These are phyloP conservation scores for Leptinotarsa juncta DNA, from an alignment of 2,888 invertebrate genomes.

Conservation along the genomic window DNA sequence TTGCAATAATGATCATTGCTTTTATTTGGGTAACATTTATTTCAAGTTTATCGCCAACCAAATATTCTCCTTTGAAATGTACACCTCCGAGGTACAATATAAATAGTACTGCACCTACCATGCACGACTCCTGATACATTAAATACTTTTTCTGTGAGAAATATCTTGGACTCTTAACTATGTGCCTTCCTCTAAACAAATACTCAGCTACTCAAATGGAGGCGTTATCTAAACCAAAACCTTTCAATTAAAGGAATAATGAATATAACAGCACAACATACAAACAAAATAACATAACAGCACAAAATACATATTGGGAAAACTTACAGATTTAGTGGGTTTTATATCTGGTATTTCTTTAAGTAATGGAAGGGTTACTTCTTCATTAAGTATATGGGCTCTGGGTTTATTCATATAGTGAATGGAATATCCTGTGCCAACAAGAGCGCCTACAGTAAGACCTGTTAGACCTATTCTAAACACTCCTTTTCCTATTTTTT, in stretches of 20 bases:
- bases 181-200: too few relatives aligned
- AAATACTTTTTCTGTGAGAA: too few relatives aligned
- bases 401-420: slow-evolving; percentile 64
- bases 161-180: too few relatives aligned
- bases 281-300: too few relatives aligned
- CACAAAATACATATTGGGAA: background rate
- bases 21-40: too few relatives aligned
- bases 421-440: slow-evolving; percentile 68
- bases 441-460: slow-evolving; percentile 63
- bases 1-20: too few relatives aligned
- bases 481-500: slow-evolving; percentile 42
- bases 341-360: slow-evolving; percentile 62
- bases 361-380: slow-evolving; percentile 60
- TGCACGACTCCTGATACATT: too few relatives aligned
- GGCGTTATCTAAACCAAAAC: background rate
- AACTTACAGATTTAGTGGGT: slow-evolving; percentile 67
- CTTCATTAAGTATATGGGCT: slow-evolving; percentile 65
- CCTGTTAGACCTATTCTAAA: slow-evolving; percentile 63
- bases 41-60: too few relatives aligned
- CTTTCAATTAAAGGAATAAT: background rate
- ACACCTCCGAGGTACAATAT: too few relatives aligned
- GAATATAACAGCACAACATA: too few relatives aligned
- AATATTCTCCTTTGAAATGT: too few relatives aligned
- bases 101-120: too few relatives aligned
- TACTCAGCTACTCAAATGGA: slow-evolving; percentile 23